These are phyloP conservation scores for Drosophila peninsularis DNA, from an alignment of 2,888 invertebrate genomes.

Conservation along the genomic window DNA sequence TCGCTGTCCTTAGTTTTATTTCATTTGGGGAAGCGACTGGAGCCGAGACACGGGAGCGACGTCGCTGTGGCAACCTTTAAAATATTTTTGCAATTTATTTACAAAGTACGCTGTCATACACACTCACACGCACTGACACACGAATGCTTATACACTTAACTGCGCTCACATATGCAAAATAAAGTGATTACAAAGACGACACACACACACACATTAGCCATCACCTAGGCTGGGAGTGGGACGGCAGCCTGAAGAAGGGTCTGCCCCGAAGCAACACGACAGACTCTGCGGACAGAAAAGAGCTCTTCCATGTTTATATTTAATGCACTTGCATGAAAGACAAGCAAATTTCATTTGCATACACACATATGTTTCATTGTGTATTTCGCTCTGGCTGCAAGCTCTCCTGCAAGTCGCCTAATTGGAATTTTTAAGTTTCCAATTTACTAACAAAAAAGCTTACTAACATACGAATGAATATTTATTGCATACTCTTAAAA, in stretches of 20 bases:
- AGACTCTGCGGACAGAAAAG: neutral
- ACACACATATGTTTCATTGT: slow-evolving; percentile 24
- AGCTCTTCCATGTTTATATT: slow-evolving; percentile 56
- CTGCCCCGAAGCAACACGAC: neutral
- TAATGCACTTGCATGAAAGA: slow-evolving; percentile 61
- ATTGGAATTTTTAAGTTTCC: neutral
- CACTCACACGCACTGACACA: slow-evolving; percentile 17
- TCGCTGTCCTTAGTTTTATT: slow-evolving; percentile 57
- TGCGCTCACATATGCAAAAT: slow-evolving; percentile 73
- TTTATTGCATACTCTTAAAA: neutral
- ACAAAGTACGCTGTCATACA: slow-evolving; percentile 33
- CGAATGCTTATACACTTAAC: slow-evolving; percentile 63
- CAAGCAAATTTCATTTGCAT: slow-evolving; percentile 68
- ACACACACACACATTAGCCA: slow-evolving; percentile 18
- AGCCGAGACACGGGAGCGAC: slow-evolving; percentile 34
- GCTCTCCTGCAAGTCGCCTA: neutral
- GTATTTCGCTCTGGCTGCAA: slow-evolving; percentile 37
- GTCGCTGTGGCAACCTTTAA: slow-evolving; percentile 73
- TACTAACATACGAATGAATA: too few relatives aligned
- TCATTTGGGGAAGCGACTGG: slow-evolving; percentile 35
- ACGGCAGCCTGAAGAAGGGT: slow-evolving; percentile 7
- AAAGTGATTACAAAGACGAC: slow-evolving; percentile 71
- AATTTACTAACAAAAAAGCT: too few relatives aligned
- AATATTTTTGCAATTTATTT: slow-evolving; percentile 78
- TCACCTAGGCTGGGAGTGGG: slow-evolving; percentile 13